These are phyloP conservation scores for Dermolepida albohirtum DNA, from an alignment of 2,888 invertebrate species.

Conservation along the genomic window DNA sequence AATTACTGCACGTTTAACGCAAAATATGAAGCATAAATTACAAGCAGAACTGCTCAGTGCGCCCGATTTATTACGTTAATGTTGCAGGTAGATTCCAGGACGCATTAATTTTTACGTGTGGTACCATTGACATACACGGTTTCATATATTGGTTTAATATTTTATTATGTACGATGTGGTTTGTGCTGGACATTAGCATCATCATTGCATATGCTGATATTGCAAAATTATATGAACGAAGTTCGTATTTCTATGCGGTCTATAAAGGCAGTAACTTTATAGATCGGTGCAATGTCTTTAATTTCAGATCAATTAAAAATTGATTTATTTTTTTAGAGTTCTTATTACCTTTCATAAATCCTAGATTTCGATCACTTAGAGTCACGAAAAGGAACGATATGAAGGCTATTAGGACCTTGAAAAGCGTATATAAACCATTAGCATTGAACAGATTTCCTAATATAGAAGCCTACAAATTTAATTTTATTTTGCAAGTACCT, in stretches of 20 bases:
- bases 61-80: conserved; percentile 59
- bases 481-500: no score
- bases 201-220: conserved; percentile 41
- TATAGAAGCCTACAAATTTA: no score
- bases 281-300: conserved; percentile 10
- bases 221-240: conserved; percentile 37
- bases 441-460: no score
- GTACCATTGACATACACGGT: conserved; percentile 37
- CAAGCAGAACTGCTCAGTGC: conserved; percentile 62
- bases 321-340: background rate
- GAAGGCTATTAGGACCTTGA: no score
- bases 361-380: no score
- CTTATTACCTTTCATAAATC: no score
- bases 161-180: conserved; percentile 33
- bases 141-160: conserved; percentile 42
- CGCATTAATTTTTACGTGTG: conserved; percentile 44
- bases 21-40: conserved; percentile 67
- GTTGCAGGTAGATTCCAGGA: conserved; percentile 47
- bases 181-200: conserved; percentile 32
- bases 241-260: conserved; percentile 30
- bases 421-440: no score
- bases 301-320: background rate
- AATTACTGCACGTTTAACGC: conserved; percentile 66
- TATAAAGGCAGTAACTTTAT: no score
- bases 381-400: no score